These are phyloP conservation scores for sheep (Ovis aries) DNA, from an alignment of 2,113 vertebrate genomes.

Conservation along the genomic window ARS-UI_Ramb_v3.0 NC_056056.1:101812501-101813000, in stretches of 20 bases:
- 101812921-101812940: background rate
- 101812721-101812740: constrained; percentile 51
- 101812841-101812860: background rate
- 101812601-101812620: constrained; percentile 21
- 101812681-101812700: constrained; percentile 30
- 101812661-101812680: constrained; percentile 44
- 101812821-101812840: constrained; percentile 15
- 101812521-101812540: constrained; percentile 50
- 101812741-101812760: constrained; percentile 38
- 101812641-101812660: constrained; percentile 48
- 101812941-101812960: background rate
- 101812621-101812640: constrained; percentile 57
- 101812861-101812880: background rate
- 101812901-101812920: background rate
- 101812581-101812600: background rate
- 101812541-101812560: constrained; percentile 4
- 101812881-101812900: background rate
- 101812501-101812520: constrained; percentile 36
- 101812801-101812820: background rate
- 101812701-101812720: constrained; percentile 13
- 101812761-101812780: background rate
- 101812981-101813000: background rate
- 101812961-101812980: background rate
- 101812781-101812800: background rate
- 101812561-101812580: constrained; percentile 30